These are phyloP conservation scores for Mormoops blainvillei DNA, from an alignment of 2,113 vertebrate species.

Conservation along the genomic window DNA sequence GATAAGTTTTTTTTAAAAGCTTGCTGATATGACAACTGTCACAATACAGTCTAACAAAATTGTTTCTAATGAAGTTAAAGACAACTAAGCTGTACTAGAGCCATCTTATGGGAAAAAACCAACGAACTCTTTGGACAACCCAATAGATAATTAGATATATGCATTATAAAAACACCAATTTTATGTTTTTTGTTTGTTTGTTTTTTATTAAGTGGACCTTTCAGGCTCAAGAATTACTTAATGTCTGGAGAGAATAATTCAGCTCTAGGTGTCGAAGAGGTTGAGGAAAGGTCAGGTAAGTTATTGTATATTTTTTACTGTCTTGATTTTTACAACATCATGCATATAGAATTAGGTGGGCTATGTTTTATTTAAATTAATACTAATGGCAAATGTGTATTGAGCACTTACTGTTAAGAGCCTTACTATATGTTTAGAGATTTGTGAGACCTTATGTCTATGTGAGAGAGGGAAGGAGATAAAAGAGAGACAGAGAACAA, in stretches of 20 bases:
- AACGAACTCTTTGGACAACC: too few relatives aligned
- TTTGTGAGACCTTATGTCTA: neutral
- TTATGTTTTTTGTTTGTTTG: conserved; percentile 14
- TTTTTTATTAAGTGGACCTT: conserved; percentile 62
- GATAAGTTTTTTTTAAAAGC: too few relatives aligned
- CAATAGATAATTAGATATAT: neutral
- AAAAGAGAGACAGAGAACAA: neutral
- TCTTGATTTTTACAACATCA: conserved; percentile 35
- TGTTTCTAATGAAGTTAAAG: too few relatives aligned
- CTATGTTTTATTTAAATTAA: neutral
- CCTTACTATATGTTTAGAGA: neutral
- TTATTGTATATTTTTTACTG: neutral
- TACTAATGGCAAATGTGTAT: neutral
- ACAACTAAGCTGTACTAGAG: too few relatives aligned
- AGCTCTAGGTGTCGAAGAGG: neutral
- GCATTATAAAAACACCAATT: neutral
- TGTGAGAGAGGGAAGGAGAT: neutral
- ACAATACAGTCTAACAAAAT: too few relatives aligned
- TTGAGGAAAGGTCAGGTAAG: conserved; percentile 45
- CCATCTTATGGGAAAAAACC: too few relatives aligned
- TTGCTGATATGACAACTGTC: too few relatives aligned
- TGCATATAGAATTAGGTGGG: neutral
- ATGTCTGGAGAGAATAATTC: conserved; percentile 12
- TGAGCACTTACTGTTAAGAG: neutral
- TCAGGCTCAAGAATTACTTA: conserved; percentile 4